Conservation (phyloP, 2,888 invertebrate genomes). For the Cyrtodaria siliqua region DNA sequence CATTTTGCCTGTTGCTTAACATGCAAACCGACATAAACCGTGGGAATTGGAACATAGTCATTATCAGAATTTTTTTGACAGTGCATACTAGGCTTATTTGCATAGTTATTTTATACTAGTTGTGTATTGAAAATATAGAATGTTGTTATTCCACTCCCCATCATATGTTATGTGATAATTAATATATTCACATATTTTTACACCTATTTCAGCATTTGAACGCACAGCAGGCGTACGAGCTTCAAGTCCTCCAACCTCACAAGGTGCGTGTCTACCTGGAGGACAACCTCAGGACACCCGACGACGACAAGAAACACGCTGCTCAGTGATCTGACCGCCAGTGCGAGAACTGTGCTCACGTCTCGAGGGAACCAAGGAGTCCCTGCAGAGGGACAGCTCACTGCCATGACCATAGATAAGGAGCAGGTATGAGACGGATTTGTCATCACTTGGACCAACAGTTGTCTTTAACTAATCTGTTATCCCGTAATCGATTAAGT, state of each 20-base stretch:
- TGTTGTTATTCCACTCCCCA: too few relatives aligned
- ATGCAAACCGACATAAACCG: too few relatives aligned
- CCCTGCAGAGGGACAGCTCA: constrained; percentile 83
- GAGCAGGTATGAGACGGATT: constrained; percentile 80
- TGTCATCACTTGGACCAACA: background rate
- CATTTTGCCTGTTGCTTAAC: too few relatives aligned
- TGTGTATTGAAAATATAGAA: too few relatives aligned
- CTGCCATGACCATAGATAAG: constrained; percentile 82
- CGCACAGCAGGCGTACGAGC: constrained; percentile 82
- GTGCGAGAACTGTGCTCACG: constrained; percentile 84
- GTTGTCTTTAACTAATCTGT: too few relatives aligned
- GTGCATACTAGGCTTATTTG: too few relatives aligned
- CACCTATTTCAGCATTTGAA: constrained; percentile 77
- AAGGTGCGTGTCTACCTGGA: constrained; percentile 82
- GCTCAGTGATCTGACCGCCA: constrained; percentile 83
- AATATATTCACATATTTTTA: too few relatives aligned
- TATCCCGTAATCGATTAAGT: too few relatives aligned
- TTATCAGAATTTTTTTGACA: too few relatives aligned
- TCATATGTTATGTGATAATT: too few relatives aligned
- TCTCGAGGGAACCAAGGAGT: constrained; percentile 84
- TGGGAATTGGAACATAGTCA: too few relatives aligned
- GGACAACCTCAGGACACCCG: constrained; percentile 78
- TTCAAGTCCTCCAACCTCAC: constrained; percentile 84
- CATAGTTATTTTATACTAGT: too few relatives aligned
- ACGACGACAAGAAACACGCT: constrained; percentile 84